Evolutionary conservation across 1,140 invertebrate species (phyloP).

Genomic region (Amyelois transitella): DNA sequence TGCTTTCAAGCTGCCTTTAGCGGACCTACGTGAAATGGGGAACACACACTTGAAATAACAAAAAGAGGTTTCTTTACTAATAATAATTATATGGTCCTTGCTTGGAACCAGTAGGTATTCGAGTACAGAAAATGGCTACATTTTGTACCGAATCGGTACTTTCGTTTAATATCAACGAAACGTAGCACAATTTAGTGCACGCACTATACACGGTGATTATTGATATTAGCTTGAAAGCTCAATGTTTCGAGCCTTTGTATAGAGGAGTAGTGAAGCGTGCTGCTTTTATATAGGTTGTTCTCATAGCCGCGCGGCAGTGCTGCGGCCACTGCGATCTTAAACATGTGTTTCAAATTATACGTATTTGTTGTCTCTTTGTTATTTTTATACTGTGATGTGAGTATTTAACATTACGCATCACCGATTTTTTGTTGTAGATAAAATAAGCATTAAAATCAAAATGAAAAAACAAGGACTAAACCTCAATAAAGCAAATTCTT

Average conservation of each 20-base stretch:
- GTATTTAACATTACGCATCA: constrained; percentile 12
- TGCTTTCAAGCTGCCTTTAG: too few species aligned
- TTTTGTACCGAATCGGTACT: too few species aligned
- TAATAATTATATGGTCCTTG: too few species aligned
- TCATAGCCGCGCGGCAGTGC: not conserved
- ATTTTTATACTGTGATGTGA: constrained; percentile 2
- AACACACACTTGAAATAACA: too few species aligned
- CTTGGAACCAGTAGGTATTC: too few species aligned
- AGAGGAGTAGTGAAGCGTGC: constrained; percentile 26
- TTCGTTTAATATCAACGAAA: too few species aligned
- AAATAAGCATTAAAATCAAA: too few species aligned
- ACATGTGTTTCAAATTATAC: constrained; percentile 20
- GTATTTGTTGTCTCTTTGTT: constrained; percentile 1
- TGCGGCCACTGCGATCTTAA: constrained; percentile 12
- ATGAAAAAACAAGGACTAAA: not conserved
- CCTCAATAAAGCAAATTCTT: too few species aligned
- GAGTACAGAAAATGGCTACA: too few species aligned
- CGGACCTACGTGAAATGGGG: too few species aligned
- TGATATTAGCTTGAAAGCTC: not conserved
- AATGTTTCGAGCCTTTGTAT: constrained; percentile 12
- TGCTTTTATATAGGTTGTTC: constrained; percentile 20
- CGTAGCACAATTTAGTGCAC: not conserved
- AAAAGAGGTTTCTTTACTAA: too few species aligned
- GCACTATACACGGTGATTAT: not conserved
- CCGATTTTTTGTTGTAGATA: too few species aligned